Conservation (phyloP, 1,140 invertebrate species). For the Drosophila ambigua region DNA sequence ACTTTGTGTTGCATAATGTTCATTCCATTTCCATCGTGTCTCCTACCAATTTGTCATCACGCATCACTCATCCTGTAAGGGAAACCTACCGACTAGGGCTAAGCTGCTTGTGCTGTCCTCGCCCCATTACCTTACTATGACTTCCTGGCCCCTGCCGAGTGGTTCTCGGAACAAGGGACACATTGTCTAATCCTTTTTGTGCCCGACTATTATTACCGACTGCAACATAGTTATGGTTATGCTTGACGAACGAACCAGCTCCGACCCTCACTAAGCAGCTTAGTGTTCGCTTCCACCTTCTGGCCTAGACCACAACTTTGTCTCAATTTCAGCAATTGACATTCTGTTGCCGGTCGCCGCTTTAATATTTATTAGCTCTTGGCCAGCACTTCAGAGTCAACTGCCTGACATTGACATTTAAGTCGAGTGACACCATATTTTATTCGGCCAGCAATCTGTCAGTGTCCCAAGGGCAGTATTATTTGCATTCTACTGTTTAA, state of each 20-base stretch:
- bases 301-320: conserved; percentile 25
- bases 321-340: conserved; percentile 69
- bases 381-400: conserved; percentile 45
- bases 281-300: conserved; percentile 25
- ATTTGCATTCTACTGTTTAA: conserved; percentile 6
- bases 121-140: conserved; percentile 76
- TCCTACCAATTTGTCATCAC: conserved; percentile 52
- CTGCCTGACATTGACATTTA: conserved; percentile 61
- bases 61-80: conserved; percentile 35
- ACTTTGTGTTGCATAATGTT: conserved; percentile 43
- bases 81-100: background rate
- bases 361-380: conserved; percentile 65
- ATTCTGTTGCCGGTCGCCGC: conserved; percentile 28
- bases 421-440: conserved; percentile 32
- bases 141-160: conserved; percentile 47
- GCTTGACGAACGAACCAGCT: conserved; percentile 48
- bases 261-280: conserved; percentile 58
- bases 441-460: conserved; percentile 12
- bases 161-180: conserved; percentile 52
- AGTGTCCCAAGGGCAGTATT: conserved; percentile 6
- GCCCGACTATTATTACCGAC: conserved; percentile 58
- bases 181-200: conserved; percentile 73
- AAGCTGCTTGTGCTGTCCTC: conserved; percentile 45
- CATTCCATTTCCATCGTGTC: conserved; percentile 15
- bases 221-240: conserved; percentile 75